Evolutionary conservation across 2,797 vertebrate species (phyloP), one percentile per base, ranked within the genome.

Genomic region (Argya squamiceps): DNA sequence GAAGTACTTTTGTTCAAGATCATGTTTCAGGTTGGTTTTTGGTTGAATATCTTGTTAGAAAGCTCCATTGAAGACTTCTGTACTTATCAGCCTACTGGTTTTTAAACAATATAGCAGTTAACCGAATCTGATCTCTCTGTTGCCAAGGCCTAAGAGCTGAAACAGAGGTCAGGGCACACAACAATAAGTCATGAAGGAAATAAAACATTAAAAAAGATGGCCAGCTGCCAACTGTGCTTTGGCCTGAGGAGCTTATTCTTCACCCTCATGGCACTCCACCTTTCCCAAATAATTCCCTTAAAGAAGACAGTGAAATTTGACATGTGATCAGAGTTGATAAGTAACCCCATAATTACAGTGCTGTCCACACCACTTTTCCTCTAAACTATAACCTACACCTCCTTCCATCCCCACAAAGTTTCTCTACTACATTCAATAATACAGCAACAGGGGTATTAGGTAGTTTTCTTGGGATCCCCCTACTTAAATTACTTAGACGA

Each of bases 151-250:
- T 71, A 83, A 74, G 65, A 89, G 22, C 91, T 83, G 24, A 87
- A 77, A 64, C 22, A 1, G 4, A 84, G 75, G 82, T 86, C 69
- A 86, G 85, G 60, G 64, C 39, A 93, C 71, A 85, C 75, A 90
- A 94, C 82, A 94, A 91, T 64, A 88, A 71, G 34, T 91, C 68
- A 83, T 50, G 58, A 92, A 88, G 82, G 89, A 95, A 97, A 89
- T 68, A 80, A 89, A 93, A 56, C 52, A 36, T 74, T 85, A 83
- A 74, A 83, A 83, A 77, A 88, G 3, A 53, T 39, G 43, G 64
- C 14, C 27, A 63, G 53, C 41, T 85, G 82, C 84, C 94, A 91
- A 26, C 23, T 36, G 27, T 83, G 65, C 84, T 50, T 95, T 89
- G 89, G 65, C 81, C 85, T 58, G 14, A 77, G 22, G 19, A 79